Percentiles rank a stretch among this genome's conserved stretches.
Evolutionary conservation across 2,113 vertebrate genomes (phyloP).

Genomic region (Scomber colias): DNA sequence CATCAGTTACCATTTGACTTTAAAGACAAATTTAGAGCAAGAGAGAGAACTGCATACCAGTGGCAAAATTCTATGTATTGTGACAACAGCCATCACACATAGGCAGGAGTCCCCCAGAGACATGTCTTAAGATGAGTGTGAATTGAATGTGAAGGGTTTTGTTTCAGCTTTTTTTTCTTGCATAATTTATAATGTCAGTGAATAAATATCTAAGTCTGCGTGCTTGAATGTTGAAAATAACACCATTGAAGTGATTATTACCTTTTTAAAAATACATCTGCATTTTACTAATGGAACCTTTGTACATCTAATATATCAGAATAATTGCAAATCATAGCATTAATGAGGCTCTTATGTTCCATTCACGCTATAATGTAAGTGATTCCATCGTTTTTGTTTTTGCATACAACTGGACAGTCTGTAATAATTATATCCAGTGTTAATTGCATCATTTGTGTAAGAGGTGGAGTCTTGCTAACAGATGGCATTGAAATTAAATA

Average conservation of each 20-base stretch:
- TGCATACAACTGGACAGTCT: slow-evolving; percentile 14
- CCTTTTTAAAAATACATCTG: neutral
- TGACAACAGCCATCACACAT: slow-evolving; percentile 32
- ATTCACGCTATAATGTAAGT: neutral
- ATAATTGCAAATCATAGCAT: slow-evolving; percentile 2
- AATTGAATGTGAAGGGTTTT: slow-evolving; percentile 42
- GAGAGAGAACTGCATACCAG: slow-evolving; percentile 35
- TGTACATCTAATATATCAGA: slow-evolving; percentile 1
- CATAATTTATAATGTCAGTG: slow-evolving; percentile 42
- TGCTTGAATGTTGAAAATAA: slow-evolving; percentile 31
- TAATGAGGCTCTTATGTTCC: slow-evolving; percentile 1
- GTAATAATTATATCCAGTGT: slow-evolving; percentile 50
- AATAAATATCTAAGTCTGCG: slow-evolving; percentile 8
- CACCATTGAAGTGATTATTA: neutral
- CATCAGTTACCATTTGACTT: slow-evolving; percentile 4
- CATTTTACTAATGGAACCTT: neutral
- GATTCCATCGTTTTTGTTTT: slow-evolving; percentile 29
- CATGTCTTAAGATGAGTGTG: slow-evolving; percentile 18
- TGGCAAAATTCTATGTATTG: slow-evolving; percentile 31
- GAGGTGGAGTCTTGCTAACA: slow-evolving; percentile 4
- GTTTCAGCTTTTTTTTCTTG: slow-evolving; percentile 1
- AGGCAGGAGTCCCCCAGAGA: slow-evolving; percentile 36
- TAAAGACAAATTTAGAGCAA: slow-evolving; percentile 46
- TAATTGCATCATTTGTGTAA: slow-evolving; percentile 43
- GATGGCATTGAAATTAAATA: slow-evolving; percentile 42